Evolutionary conservation across 2,888 invertebrate genomes (phyloP), one percentile per base, ranked within the genome.

Genomic region (Eustalomyia histrio): DNA sequence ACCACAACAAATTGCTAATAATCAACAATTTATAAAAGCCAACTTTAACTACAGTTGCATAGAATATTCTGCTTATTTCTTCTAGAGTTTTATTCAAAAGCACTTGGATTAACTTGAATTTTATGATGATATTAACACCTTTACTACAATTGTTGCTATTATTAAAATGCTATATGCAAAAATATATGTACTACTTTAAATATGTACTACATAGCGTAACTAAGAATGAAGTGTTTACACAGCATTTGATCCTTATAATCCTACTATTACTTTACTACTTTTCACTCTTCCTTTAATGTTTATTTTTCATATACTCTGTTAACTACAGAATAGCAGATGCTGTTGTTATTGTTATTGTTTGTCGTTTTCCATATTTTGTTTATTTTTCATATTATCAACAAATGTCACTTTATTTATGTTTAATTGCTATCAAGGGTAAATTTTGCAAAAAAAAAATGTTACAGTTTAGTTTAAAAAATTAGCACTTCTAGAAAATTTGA

Each of bases 401-500:
- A 79, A 73, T 79, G 67, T 74, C 63, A 69, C 50, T 33, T 74
- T 68, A 74, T 74, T 68, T 74, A 79, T 79, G 67, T 57, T 65
- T 65, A 76, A 71, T 71, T 72, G 53, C 21, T 65, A 29, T 17
- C 57, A 35, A 39, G 57, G 24, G 73, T 8, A 47, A 14, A n/a
- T 47, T 47, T n/a, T 43, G 4, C 21, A 29, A 29, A 29, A 29
- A 29, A 29, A 29, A 6, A 29, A 29, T 29, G n/a, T 47, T 1
- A 47, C 39, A 39, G 39, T 12, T 2, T 5, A 5, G 39, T 39
- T 10, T 12, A 12, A 9, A 39, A 39, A 39, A 12, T 2, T 39
- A 39, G 39, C 29, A 29, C 7, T 29, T 29, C 7, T 6, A 29
- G 7, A 29, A 29, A 6, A 29, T 29, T 4, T 29, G 3, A 2